phyloP scores from a whole-genome alignment of 2,797 vertebrate genomes.

The Pangasius mekongensis region DNA sequence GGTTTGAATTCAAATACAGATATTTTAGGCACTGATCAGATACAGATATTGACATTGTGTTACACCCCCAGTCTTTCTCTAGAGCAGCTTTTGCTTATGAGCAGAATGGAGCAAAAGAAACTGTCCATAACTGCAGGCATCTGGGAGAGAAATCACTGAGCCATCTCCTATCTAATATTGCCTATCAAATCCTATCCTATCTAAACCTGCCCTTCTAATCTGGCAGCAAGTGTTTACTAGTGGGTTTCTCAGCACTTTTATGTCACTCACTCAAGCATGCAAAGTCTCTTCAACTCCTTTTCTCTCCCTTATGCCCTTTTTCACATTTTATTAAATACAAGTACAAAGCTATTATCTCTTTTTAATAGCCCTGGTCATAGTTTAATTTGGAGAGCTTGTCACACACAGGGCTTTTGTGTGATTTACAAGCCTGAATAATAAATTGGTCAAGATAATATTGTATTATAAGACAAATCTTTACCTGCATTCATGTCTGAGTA shows the following conservation, averaged over 20 bases:
- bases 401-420: conserved; percentile 46
- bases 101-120: conserved; percentile 27
- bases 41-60: conserved; percentile 10
- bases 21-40: not conserved
- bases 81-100: conserved; percentile 43
- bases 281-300: not conserved
- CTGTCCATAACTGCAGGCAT: conserved; percentile 23
- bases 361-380: conserved; percentile 53
- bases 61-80: not conserved
- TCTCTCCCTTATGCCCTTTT: conserved; percentile 12
- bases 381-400: conserved; percentile 30
- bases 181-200: not conserved
- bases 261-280: conserved; percentile 13
- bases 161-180: not conserved
- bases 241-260: not conserved
- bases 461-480: conserved; percentile 8
- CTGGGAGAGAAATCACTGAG: not conserved
- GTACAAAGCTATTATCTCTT: conserved; percentile 46
- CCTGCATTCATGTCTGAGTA: not conserved
- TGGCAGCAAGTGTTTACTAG: conserved; percentile 13
- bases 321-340: conserved; percentile 51
- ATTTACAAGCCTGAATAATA: conserved; percentile 45
- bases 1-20: not conserved
- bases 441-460: conserved; percentile 34
- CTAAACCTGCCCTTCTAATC: not conserved